phyloP scores from a whole-genome alignment of 2,113 vertebrate genomes.

The Cheirogaleus medius region DNA sequence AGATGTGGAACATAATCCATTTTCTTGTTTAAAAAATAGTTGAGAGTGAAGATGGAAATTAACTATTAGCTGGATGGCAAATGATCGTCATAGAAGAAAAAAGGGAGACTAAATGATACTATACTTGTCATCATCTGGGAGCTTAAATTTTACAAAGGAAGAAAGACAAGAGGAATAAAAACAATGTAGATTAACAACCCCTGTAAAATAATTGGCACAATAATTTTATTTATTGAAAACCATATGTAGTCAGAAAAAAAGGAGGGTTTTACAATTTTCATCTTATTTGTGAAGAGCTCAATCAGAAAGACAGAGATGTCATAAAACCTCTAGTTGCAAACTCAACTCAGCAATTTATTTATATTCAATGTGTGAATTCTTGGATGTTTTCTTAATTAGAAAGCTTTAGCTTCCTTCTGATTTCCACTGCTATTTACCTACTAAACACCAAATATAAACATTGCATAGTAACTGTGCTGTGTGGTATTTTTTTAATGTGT shows the following conservation, averaged over 20 bases:
- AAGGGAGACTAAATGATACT: not conserved
- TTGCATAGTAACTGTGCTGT: not conserved
- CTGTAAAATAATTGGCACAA: not conserved
- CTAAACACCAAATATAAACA: slow-evolving; percentile 2
- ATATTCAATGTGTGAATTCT: not conserved
- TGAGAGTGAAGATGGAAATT: not conserved
- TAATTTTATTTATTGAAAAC: not conserved
- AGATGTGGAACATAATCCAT: not conserved
- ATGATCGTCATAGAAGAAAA: not conserved
- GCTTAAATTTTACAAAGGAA: not conserved
- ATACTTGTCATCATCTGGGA: not conserved
- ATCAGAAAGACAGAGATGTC: not conserved
- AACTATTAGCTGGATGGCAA: not conserved
- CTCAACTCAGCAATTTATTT: not conserved
- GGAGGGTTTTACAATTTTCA: not conserved
- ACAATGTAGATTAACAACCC: not conserved
- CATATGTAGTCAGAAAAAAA: not conserved
- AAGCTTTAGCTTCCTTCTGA: not conserved
- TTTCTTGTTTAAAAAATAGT: not conserved
- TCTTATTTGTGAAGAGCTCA: not conserved
- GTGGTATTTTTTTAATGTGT: not conserved
- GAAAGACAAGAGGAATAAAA: not conserved
- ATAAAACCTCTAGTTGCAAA: not conserved
- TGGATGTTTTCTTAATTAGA: slow-evolving; percentile 26
- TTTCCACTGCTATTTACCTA: not conserved